Evolutionary conservation across 2,797 vertebrate species (phyloP), one percentile per base, ranked within the genome.

Genomic region (Pseudopleuronectes americanus): DNA sequence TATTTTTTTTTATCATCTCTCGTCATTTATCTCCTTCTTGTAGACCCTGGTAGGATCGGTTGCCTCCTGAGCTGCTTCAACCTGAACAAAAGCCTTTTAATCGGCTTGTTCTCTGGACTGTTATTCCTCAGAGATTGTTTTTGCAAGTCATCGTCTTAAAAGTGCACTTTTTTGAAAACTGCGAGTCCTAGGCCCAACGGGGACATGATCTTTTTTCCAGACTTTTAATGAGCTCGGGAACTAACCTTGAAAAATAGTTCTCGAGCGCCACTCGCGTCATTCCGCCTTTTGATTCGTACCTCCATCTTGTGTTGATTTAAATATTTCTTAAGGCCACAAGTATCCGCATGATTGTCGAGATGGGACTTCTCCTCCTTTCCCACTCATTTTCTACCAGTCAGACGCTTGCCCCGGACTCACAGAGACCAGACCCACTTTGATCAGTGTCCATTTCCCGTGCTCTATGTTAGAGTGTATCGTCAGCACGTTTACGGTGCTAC

Each of bases 391-490:
- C 75, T 91, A 92, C 85, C 73, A 89, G 82, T 89, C 73, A 85
- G 79, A 70, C 79, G 77, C 85, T 89, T 79, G 68, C 81, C 82
- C 84, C 64, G 76, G 84, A 80, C 76, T 74, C 67, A 79, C 77
- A 87, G 90, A 92, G 91, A 87, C 81, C 81, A 86, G 90, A 89
- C 79, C 87, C 81, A 89, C 88, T 93, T 93, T 94, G 92, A 89
- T 86, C 86, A 87, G 88, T 87, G 94, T 94, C 76, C 82, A 75
- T 94, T 91, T 91, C 84, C 91, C 83, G 94, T 98, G 95, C 97
- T 99, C 97, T 99, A 99, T 94, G 96, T 99, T 99, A 99, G 98
- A 99, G 97, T 97, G 94, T 94, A 79, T 96, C 87, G 82, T 93
- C 80, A 90, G 97, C 97, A 97, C 96, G 68, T 96, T 97, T 93